A percentile compares a stretch with the other conserved stretches of the same genome.
These are phyloP conservation scores for Stratiomys singularior DNA, from an alignment of 2,888 invertebrate genomes.

Conservation along the genomic window DNA sequence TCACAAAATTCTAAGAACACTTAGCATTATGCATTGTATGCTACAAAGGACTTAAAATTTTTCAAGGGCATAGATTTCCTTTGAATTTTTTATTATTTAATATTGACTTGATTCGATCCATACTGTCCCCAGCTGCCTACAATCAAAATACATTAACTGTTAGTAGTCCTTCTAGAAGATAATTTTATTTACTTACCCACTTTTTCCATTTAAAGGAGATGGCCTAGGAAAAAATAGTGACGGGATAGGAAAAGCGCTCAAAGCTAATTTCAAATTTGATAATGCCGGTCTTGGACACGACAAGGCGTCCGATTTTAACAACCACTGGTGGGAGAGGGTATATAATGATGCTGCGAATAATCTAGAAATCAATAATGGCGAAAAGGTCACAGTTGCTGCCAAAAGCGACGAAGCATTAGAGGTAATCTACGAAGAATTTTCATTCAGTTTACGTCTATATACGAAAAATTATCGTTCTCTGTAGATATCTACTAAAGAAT, in stretches of 20 bases:
- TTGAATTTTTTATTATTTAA: background rate
- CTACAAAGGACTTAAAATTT: no score
- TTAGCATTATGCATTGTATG: no score
- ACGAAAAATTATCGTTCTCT: background rate
- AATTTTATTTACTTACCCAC: background rate
- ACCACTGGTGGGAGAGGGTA: constrained; percentile 86
- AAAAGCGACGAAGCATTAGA: constrained; percentile 61
- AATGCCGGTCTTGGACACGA: constrained; percentile 82
- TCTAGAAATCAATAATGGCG: constrained; percentile 67
- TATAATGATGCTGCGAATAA: constrained; percentile 80
- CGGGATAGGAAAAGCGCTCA: constrained; percentile 81
- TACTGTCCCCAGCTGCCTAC: no score
- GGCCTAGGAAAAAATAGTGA: constrained; percentile 84
- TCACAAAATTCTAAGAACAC: no score
- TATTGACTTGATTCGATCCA: no score
- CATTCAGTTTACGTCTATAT: no score
- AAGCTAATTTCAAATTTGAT: constrained; percentile 84
- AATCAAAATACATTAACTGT: no score
- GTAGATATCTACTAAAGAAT: constrained; percentile 54
- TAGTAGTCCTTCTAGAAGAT: no score
- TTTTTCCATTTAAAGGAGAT: constrained; percentile 55
- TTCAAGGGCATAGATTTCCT: background rate
- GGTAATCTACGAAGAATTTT: constrained; percentile 55
- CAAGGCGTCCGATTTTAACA: constrained; percentile 77
- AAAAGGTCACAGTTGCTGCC: constrained; percentile 54